These are phyloP conservation scores for Ellobius talpinus DNA, from an alignment of 2,113 vertebrate genomes.

Conservation along the genomic window DNA sequence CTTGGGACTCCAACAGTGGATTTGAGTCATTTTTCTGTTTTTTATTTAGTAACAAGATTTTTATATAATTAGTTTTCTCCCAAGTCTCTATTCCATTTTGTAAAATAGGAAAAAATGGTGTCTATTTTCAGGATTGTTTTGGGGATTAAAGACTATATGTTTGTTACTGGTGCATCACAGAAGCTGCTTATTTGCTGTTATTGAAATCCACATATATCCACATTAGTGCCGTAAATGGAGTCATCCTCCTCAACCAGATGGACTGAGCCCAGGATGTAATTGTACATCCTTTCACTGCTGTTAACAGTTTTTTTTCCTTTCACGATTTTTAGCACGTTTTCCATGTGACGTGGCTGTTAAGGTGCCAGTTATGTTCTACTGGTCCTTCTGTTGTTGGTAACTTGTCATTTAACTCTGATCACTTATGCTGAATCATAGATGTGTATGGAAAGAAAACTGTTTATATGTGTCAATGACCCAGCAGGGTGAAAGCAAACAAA, in stretches of 20 bases:
- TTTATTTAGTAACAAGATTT: not conserved
- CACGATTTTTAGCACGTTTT: not conserved
- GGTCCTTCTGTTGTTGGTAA: not conserved
- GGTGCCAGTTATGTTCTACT: not conserved
- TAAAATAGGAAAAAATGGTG: constrained; percentile 1
- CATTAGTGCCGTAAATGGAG: not conserved
- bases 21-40: not conserved
- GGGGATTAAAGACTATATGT: not conserved
- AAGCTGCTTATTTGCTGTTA: constrained; percentile 4
- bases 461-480: not conserved
- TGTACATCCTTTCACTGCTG: not conserved
- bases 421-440: not conserved
- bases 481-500: not conserved
- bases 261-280: not conserved
- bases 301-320: not conserved
- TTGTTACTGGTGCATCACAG: not conserved
- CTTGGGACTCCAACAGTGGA: not conserved
- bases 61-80: constrained; percentile 28
- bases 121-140: constrained; percentile 15
- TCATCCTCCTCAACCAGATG: not conserved
- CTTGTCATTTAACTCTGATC: not conserved
- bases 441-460: not conserved
- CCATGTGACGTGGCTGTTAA: not conserved
- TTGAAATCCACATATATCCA: not conserved
- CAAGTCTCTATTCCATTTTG: constrained; percentile 19